Evolutionary conservation across 2,888 invertebrate genomes (phyloP).

Genomic region (Oxystoma pomonae): DNA sequence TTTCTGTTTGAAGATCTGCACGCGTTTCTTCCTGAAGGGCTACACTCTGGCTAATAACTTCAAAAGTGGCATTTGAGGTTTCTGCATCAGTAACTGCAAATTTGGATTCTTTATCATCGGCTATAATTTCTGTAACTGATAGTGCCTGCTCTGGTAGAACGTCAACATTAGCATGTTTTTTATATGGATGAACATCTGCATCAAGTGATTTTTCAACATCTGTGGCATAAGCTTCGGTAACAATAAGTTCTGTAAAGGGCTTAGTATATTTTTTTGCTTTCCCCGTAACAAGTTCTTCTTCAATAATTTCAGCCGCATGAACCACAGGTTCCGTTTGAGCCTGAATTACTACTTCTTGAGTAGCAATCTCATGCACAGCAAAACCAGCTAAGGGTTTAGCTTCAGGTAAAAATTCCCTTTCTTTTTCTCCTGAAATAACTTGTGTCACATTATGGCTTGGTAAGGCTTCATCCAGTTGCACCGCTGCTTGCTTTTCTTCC

Average conservation of each 20-base stretch:
- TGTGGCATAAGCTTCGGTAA: constrained; percentile 51
- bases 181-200: constrained; percentile 53
- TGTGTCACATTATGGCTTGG: constrained; percentile 46
- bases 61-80: constrained; percentile 52
- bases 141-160: constrained; percentile 58
- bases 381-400: constrained; percentile 42
- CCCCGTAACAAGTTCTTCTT: constrained; percentile 46
- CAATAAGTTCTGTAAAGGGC: constrained; percentile 51
- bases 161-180: constrained; percentile 52
- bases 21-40: constrained; percentile 50
- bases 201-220: constrained; percentile 52
- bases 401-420: constrained; percentile 44
- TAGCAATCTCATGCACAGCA: constrained; percentile 47
- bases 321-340: constrained; percentile 48
- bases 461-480: constrained; percentile 40
- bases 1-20: constrained; percentile 47
- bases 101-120: constrained; percentile 52
- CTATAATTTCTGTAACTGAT: constrained; percentile 56
- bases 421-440: constrained; percentile 48
- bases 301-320: constrained; percentile 47
- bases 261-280: constrained; percentile 50
- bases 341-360: constrained; percentile 49
- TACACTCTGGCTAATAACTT: constrained; percentile 52
- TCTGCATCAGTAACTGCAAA: constrained; percentile 45
- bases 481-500: constrained; percentile 40